These are phyloP conservation scores for Trialeurodes vaporariorum DNA, from an alignment of 1,140 invertebrate species.

Conservation along the genomic window DNA sequence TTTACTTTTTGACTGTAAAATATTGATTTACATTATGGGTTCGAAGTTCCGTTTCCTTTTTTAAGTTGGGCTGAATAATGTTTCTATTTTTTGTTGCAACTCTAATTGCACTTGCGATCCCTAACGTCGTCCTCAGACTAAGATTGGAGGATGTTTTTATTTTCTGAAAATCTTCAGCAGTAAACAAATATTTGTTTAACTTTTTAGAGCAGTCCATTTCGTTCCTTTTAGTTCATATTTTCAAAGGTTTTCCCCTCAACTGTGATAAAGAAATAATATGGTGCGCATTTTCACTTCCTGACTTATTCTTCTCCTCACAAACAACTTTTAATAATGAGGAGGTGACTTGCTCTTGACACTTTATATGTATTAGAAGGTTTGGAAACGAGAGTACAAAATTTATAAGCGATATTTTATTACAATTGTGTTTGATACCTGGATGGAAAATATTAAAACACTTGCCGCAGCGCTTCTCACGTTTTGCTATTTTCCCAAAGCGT, in stretches of 20 bases:
- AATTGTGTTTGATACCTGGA: background rate
- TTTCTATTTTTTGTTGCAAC: background rate
- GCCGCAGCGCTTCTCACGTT: background rate
- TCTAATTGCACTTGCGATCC: background rate
- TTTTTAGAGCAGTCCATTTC: background rate
- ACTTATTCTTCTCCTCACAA: background rate
- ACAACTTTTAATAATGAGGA: background rate
- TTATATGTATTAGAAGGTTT: background rate
- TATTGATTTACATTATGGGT: background rate
- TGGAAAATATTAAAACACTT: background rate
- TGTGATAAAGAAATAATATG: background rate
- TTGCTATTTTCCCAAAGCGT: background rate
- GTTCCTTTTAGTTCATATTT: background rate
- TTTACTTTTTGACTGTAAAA: background rate
- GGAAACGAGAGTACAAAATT: background rate
- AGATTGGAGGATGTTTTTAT: background rate
- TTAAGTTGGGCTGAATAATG: background rate
- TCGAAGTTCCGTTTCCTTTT: background rate
- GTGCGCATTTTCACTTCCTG: background rate
- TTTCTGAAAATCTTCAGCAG: background rate
- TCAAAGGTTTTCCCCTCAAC: background rate
- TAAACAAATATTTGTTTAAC: background rate
- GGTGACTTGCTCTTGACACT: background rate
- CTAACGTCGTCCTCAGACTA: background rate
- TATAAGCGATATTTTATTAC: background rate